Base-by-base conservation (phyloP, 2,797 vertebrate species). In the Cichlasoma orientale region DNA sequence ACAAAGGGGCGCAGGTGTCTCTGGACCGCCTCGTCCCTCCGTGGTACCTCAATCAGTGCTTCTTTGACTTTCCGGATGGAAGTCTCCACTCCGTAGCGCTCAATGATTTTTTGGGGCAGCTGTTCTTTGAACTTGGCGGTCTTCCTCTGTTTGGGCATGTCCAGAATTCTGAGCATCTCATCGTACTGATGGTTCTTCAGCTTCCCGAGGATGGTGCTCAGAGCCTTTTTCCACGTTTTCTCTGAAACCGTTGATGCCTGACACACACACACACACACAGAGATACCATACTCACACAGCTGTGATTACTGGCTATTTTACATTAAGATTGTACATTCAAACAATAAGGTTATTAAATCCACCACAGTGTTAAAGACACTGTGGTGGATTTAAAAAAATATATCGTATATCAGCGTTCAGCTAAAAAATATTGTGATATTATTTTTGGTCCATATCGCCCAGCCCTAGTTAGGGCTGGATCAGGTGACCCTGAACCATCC, bases 61-160 rank as follows among this genome's bases (percentile, higher is more conserved):
- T 2, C 0, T 0, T 3, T 0, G 6, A 87, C 23, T 1, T 0
- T 19, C 19, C 1, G 0, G 11, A 85, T 38, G 0, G 85, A 89
- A 0, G 0, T 1, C 0, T 56, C 0, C 2, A 12, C 2, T 25
- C 83, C 80, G 0, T 57, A 77, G 19, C 3, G 0, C 57, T 78
- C n/a, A 1, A 78, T 25, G 36, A 79, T 69, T 0, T 2, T 53
- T 12, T 79, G 53, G 2, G 12, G 11, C 54, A 74, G 31, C 0
- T 41, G 0, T 5, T 18, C 23, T 57, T 14, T 74, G 27, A 2
- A 12, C 54, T 55, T 55, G 1, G 54, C 23, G 12, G 54, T 55
- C 21, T 55, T 55, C 21, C 7, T 55, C 54, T 55, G 23, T 55
- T 55, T 23, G 54, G 23, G 54, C 12, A 55, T 55, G 25, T 19